Evolutionary conservation across 1,140 invertebrate species (phyloP).

Genomic region (Drosophila leontia): DNA sequence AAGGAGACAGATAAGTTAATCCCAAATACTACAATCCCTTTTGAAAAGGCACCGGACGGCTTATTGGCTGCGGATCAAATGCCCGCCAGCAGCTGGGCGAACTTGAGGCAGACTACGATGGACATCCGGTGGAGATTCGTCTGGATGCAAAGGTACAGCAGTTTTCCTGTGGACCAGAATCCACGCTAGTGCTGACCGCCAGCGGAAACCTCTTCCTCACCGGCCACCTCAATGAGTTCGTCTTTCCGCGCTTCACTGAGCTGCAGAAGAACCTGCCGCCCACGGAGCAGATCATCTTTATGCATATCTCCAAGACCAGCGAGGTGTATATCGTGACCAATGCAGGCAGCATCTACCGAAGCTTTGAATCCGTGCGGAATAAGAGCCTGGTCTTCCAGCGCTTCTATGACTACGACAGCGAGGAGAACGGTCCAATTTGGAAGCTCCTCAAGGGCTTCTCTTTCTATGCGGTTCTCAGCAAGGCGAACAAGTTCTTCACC

Average conservation of each 20-base stretch:
- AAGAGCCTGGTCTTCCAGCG: conserved; percentile 82
- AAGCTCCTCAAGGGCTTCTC: conserved; percentile 78
- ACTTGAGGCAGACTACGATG: conserved; percentile 63
- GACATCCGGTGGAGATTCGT: conserved; percentile 70
- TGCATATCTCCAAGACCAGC: conserved; percentile 83
- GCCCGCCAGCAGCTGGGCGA: conserved; percentile 65
- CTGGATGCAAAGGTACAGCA: conserved; percentile 71
- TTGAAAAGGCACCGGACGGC: conserved; percentile 64
- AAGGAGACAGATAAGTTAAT: too few species aligned
- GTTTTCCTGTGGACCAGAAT: conserved; percentile 75
- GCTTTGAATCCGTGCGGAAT: conserved; percentile 75
- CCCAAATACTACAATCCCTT: neutral
- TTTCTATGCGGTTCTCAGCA: conserved; percentile 80
- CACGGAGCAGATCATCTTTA: conserved; percentile 79
- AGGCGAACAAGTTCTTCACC: conserved; percentile 82
- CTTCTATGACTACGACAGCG: conserved; percentile 83
- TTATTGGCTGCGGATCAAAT: conserved; percentile 81
- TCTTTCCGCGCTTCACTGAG: conserved; percentile 80
- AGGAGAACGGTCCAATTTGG: conserved; percentile 84
- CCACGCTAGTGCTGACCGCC: conserved; percentile 77
- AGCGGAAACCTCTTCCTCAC: conserved; percentile 75
- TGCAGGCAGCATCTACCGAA: conserved; percentile 80
- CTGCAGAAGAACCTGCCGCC: conserved; percentile 77
- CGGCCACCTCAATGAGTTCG: conserved; percentile 78
- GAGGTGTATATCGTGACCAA: conserved; percentile 84